These are phyloP conservation scores for Drosophila equinoxialis DNA, from an alignment of 1,140 invertebrate species.

Conservation along the genomic window DNA sequence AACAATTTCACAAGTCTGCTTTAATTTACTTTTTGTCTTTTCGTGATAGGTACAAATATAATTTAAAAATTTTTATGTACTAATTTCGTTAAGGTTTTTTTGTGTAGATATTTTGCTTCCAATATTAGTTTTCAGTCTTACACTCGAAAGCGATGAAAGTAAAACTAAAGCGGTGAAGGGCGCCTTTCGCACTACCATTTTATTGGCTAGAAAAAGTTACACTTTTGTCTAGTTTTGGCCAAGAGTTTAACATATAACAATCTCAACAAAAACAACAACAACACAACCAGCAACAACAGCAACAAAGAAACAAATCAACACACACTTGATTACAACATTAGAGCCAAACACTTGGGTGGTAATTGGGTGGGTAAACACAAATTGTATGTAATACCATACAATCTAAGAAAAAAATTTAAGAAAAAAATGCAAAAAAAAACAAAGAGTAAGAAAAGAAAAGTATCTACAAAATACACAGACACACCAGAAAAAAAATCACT, in stretches of 20 bases:
- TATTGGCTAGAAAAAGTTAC: neutral
- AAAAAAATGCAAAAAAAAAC: neutral
- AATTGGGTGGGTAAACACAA: slow-evolving; percentile 62
- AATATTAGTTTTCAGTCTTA: neutral
- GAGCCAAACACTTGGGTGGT: slow-evolving; percentile 43
- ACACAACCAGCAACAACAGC: slow-evolving; percentile 1
- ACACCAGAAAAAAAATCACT: slow-evolving; percentile 48
- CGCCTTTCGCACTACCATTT: neutral
- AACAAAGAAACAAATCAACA: slow-evolving; percentile 36
- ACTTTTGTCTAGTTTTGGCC: neutral
- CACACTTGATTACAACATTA: slow-evolving; percentile 9
- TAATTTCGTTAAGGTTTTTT: no score
- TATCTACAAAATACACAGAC: slow-evolving; percentile 16
- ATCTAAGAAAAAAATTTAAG: neutral
- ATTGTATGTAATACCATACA: neutral
- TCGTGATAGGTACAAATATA: no score
- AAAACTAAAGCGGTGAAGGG: neutral
- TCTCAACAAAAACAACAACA: neutral
- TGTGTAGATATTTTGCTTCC: no score
- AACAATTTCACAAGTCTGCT: no score
- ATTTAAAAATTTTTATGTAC: no score
- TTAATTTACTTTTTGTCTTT: no score
- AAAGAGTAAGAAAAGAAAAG: neutral
- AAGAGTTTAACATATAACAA: neutral
- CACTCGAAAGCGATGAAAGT: neutral